phyloP scores from a whole-genome alignment of 2,888 invertebrate species.

The Ecliptopera silaceata region DNA sequence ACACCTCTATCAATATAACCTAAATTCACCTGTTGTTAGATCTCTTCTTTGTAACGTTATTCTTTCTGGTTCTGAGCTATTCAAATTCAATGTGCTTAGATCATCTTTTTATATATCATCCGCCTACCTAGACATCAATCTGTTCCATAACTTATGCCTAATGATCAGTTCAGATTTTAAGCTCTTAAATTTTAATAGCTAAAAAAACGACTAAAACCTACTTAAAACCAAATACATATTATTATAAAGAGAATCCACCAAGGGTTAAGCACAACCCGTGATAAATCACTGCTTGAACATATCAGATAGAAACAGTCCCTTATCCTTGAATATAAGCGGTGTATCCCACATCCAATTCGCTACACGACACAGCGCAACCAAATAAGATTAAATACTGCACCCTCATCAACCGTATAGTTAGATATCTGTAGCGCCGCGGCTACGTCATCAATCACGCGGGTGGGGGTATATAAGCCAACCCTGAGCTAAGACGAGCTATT shows the following conservation, averaged over 20 bases:
- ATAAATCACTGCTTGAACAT: constrained; percentile 5
- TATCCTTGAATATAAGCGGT: constrained; percentile 3
- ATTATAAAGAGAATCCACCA: not conserved
- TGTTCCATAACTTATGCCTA: too few species aligned
- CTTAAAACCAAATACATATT: too few species aligned
- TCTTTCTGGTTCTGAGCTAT: too few species aligned
- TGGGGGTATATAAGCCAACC: constrained; percentile 53
- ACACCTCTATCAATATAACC: too few species aligned
- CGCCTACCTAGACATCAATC: too few species aligned
- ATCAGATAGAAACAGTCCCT: not conserved
- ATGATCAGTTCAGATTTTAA: too few species aligned
- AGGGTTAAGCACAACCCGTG: not conserved
- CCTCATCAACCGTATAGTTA: constrained; percentile 55
- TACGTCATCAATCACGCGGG: constrained; percentile 72
- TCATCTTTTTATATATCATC: too few species aligned
- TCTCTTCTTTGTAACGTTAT: too few species aligned
- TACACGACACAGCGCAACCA: constrained; percentile 42
- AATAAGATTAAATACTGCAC: constrained; percentile 65
- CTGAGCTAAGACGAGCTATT: constrained; percentile 56
- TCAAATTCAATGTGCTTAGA: too few species aligned
- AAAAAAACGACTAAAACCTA: too few species aligned
- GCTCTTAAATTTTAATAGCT: too few species aligned
- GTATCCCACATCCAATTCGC: constrained; percentile 21
- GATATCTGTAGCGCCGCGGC: constrained; percentile 58
- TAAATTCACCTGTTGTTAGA: too few species aligned